These are phyloP conservation scores for Ctenodactylus gundi DNA, from an alignment of 2,113 vertebrate genomes.

Conservation along the genomic window DNA sequence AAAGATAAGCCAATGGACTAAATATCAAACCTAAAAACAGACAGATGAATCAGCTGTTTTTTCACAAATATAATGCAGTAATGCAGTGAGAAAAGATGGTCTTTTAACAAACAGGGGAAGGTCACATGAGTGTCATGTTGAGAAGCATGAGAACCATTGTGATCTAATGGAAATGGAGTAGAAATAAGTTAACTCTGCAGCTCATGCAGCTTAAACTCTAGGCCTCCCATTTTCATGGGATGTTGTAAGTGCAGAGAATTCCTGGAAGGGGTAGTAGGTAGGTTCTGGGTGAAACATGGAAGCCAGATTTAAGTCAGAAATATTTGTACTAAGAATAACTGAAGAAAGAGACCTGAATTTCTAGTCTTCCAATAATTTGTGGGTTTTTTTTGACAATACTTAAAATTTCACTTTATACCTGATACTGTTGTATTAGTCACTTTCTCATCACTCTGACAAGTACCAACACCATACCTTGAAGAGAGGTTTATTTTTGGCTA, in stretches of 20 bases:
- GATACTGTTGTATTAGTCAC: too few relatives aligned
- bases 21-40: not conserved
- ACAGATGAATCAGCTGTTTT: not conserved
- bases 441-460: too few relatives aligned
- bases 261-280: not conserved
- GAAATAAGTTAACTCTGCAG: not conserved
- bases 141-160: not conserved
- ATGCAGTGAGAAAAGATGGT: not conserved
- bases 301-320: not conserved
- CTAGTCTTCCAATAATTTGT: not conserved
- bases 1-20: not conserved
- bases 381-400: not conserved
- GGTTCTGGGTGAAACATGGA: not conserved
- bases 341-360: not conserved
- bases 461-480: too few relatives aligned
- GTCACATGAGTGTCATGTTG: not conserved
- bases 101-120: not conserved
- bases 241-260: not conserved
- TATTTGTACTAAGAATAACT: not conserved
- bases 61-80: not conserved
- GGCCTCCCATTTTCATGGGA: not conserved
- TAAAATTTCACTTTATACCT: not conserved
- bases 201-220: not conserved
- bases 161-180: not conserved
- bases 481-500: too few relatives aligned